A percentile compares a stretch with the other conserved stretches of the same genome.
These are phyloP conservation scores for Allygus modestus DNA, from an alignment of 2,888 invertebrate genomes.

Conservation along the genomic window DNA sequence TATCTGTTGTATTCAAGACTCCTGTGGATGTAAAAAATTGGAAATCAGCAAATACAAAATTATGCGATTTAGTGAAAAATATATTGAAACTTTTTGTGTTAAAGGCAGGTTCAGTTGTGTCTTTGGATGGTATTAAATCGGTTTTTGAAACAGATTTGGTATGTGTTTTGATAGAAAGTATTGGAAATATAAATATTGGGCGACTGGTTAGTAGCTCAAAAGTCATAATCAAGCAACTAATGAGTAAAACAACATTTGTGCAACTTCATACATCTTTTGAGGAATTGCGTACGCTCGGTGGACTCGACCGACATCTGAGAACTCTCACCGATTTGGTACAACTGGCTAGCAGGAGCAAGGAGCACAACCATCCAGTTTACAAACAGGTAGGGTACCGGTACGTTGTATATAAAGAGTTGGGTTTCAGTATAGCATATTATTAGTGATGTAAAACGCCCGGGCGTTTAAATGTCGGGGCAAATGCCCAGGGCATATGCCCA, in stretches of 20 bases:
- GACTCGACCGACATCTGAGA: slow-evolving; percentile 47
- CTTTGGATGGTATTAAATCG: slow-evolving; percentile 67
- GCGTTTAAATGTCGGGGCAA: no score
- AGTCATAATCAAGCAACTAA: slow-evolving; percentile 68
- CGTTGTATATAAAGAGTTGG: no score
- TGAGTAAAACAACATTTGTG: slow-evolving; percentile 71
- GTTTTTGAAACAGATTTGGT: slow-evolving; percentile 68
- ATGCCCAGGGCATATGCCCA: no score
- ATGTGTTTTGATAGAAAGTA: slow-evolving; percentile 68
- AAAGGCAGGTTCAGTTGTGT: slow-evolving; percentile 68
- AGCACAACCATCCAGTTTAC: not conserved
- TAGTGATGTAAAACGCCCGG: no score
- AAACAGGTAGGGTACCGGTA: slow-evolving; percentile 33
- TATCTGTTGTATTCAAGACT: slow-evolving; percentile 68
- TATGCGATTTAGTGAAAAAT: slow-evolving; percentile 67
- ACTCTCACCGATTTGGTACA: slow-evolving; percentile 54
- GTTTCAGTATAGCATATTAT: no score
- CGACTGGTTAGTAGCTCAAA: slow-evolving; percentile 69
- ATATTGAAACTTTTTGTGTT: slow-evolving; percentile 71
- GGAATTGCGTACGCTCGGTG: not conserved
- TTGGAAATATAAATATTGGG: slow-evolving; percentile 67
- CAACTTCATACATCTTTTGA: slow-evolving; percentile 65
- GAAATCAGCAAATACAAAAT: slow-evolving; percentile 62
- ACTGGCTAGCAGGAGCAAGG: not conserved
- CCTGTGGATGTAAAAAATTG: slow-evolving; percentile 64